These are phyloP conservation scores for Halictus ligatus DNA, from an alignment of 2,888 invertebrate species.

Conservation along the genomic window DNA sequence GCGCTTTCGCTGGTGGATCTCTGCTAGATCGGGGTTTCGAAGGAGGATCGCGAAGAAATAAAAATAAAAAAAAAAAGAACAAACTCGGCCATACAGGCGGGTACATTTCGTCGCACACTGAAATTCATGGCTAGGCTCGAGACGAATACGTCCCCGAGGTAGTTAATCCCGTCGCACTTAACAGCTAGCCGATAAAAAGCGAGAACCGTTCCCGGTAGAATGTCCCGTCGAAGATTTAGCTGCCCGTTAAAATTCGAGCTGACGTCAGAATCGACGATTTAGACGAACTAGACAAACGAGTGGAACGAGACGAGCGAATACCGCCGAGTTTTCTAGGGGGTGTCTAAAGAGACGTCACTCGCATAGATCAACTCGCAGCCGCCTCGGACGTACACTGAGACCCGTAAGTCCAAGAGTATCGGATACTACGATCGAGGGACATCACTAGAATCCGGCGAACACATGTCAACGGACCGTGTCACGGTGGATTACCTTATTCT, in stretches of 20 bases:
- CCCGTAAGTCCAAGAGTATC: neutral
- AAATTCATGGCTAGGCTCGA: neutral
- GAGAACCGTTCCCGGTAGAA: neutral
- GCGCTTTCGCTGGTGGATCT: conserved; percentile 5
- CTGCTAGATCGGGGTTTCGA: neutral
- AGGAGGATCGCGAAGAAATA: neutral
- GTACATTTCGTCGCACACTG: neutral
- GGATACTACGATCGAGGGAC: neutral
- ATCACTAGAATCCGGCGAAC: conserved; percentile 40
- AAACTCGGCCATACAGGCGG: conserved; percentile 47
- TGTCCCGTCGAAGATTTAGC: neutral
- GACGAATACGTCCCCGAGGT: neutral
- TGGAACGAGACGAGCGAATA: conserved; percentile 6
- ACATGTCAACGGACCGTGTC: conserved; percentile 50
- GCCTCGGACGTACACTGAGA: neutral
- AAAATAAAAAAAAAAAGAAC: neutral
- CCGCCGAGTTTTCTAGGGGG: conserved; percentile 10
- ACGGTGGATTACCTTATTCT: conserved; percentile 69
- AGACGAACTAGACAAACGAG: neutral
- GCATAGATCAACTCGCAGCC: neutral
- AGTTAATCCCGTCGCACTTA: conserved; percentile 14
- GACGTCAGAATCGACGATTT: neutral
- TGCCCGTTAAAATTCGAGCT: neutral
- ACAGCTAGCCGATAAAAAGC: neutral
- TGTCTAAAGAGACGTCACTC: neutral